These are phyloP conservation scores for Eupithecia tripunctaria DNA, from an alignment of 2,888 invertebrate species.

Conservation along the genomic window DNA sequence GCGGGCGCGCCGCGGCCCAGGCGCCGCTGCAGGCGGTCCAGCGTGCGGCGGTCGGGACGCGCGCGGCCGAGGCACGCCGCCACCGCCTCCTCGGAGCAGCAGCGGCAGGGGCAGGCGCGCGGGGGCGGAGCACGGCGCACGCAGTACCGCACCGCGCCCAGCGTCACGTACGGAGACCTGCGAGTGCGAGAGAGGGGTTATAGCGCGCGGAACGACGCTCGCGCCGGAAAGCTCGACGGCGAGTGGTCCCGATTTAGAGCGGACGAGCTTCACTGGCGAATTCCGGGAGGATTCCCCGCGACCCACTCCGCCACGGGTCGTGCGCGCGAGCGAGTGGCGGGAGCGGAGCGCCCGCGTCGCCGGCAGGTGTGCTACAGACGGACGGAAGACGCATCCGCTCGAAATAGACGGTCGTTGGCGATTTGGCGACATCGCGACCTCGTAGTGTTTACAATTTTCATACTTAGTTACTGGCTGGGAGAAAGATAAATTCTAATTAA, in stretches of 20 bases:
- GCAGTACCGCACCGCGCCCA: slow-evolving; percentile 89
- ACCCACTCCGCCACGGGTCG: slow-evolving; percentile 69
- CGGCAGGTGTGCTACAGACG: slow-evolving; percentile 78
- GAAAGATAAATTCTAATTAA: slow-evolving; percentile 51
- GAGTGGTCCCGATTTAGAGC: slow-evolving; percentile 81
- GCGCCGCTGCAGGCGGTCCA: slow-evolving; percentile 93
- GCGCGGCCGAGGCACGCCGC: slow-evolving; percentile 82
- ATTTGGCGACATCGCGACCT: slow-evolving; percentile 78
- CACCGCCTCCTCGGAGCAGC: slow-evolving; percentile 83
- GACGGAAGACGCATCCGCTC: slow-evolving; percentile 78
- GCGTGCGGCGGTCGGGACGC: slow-evolving; percentile 86
- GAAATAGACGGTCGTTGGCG: slow-evolving; percentile 76
- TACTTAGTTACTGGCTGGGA: slow-evolving; percentile 59
- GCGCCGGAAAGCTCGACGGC: slow-evolving; percentile 74
- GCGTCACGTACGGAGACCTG: slow-evolving; percentile 86
- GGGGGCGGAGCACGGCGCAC: slow-evolving; percentile 87
- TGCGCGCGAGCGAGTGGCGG: slow-evolving; percentile 60
- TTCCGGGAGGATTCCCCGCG: slow-evolving; percentile 82
- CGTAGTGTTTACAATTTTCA: slow-evolving; percentile 77
- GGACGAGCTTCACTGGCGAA: slow-evolving; percentile 72
- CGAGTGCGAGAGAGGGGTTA: slow-evolving; percentile 69
- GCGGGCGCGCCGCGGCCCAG: slow-evolving; percentile 85
- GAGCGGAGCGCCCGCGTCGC: slow-evolving; percentile 52
- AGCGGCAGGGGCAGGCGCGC: slow-evolving; percentile 83
- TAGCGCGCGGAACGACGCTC: slow-evolving; percentile 59